Evolutionary conservation across 2,797 vertebrate species (phyloP).

Genomic region (Brachymystax lenok): DNA sequence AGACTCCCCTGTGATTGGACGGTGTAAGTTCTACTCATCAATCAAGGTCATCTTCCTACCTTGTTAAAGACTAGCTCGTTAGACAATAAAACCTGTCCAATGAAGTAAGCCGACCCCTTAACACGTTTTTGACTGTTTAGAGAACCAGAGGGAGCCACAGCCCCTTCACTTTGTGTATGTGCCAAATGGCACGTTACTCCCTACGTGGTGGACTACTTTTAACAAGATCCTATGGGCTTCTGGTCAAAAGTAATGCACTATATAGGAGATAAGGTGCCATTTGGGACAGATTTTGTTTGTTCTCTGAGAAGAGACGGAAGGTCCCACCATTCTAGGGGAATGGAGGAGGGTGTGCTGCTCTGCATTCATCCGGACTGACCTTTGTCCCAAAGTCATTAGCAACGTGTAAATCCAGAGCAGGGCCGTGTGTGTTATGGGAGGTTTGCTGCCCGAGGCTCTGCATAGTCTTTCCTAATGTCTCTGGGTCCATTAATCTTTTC

Average conservation of each 20-base stretch:
- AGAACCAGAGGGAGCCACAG: background rate
- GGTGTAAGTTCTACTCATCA: background rate
- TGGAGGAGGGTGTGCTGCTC: conserved; percentile 8
- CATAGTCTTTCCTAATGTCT: conserved; percentile 56
- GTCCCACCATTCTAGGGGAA: conserved; percentile 25
- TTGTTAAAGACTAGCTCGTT: conserved; percentile 7
- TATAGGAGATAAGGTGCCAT: background rate
- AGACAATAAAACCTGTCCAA: conserved; percentile 27
- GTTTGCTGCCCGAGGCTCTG: conserved; percentile 39
- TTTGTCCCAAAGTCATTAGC: conserved; percentile 64
- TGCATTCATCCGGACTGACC: conserved; percentile 53
- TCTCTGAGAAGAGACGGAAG: conserved; percentile 16
- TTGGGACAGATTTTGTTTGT: conserved; percentile 38
- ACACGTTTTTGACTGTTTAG: conserved; percentile 30
- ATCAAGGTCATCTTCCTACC: conserved; percentile 12
- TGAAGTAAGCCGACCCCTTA: conserved; percentile 29
- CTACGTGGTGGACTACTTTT: background rate
- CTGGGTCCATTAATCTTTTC: conserved; percentile 58
- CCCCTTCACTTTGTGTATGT: background rate
- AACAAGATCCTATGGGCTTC: too few relatives aligned
- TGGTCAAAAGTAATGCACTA: background rate
- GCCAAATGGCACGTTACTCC: background rate
- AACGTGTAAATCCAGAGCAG: conserved; percentile 23
- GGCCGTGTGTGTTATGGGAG: conserved; percentile 4
- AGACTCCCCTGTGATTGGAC: conserved; percentile 4